Evolutionary conservation across 2,888 invertebrate genomes (phyloP).

Genomic region (Lithophane leautieri): DNA sequence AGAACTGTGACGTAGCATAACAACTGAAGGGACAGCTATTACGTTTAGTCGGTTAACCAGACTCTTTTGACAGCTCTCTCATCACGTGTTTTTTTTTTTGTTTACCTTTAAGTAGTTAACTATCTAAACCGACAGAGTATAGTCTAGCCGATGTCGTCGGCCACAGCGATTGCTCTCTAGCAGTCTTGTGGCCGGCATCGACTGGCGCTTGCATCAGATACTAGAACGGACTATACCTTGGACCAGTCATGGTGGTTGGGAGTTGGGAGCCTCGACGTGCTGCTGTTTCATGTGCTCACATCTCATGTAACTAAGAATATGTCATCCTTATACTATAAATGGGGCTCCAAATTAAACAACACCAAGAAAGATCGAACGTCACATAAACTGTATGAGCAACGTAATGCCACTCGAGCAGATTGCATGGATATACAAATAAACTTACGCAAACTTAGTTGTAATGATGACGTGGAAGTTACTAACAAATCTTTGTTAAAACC

Average conservation of each 20-base stretch:
- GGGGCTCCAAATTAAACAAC: neutral
- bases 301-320: neutral
- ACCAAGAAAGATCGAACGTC: neutral
- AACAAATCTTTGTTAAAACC: neutral
- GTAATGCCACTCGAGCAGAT: conserved; percentile 5
- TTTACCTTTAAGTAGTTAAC: no score
- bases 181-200: no score
- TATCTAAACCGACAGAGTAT: no score
- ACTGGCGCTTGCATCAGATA: no score
- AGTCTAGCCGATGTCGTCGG: no score
- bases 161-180: no score
- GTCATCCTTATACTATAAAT: neutral
- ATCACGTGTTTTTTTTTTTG: no score
- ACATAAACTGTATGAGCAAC: neutral
- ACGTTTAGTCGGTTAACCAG: no score
- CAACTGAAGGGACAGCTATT: no score
- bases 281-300: neutral
- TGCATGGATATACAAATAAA: conserved; percentile 1
- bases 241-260: neutral
- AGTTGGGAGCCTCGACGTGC: neutral
- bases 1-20: no score
- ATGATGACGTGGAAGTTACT: conserved; percentile 4
- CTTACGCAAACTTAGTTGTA: conserved; percentile 8
- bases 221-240: no score
- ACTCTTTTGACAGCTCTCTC: no score